Conservation (phyloP, 2,797 vertebrate species). For the Takifugu rubripes region DNA sequence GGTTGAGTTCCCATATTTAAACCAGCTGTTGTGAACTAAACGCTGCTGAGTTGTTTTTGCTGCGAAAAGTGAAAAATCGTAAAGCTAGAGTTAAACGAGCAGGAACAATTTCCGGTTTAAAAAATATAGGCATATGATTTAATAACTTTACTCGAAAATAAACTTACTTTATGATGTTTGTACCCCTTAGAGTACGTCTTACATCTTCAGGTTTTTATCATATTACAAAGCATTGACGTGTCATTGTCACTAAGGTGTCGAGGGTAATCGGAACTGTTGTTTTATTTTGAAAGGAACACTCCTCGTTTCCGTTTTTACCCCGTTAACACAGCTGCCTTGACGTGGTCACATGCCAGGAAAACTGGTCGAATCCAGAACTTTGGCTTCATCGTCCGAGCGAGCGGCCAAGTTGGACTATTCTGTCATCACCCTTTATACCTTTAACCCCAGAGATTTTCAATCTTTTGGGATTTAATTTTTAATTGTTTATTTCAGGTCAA, state of each 20-base stretch:
- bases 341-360: constrained; percentile 3
- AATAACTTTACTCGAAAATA: too few species aligned
- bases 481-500: background rate
- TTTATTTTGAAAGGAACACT: constrained; percentile 25
- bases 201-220: background rate
- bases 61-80: background rate
- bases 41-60: constrained; percentile 13
- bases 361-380: constrained; percentile 30
- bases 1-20: too few species aligned
- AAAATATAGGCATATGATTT: too few species aligned
- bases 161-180: too few species aligned
- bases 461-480: too few species aligned
- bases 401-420: background rate
- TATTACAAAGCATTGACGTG: background rate
- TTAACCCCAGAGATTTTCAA: background rate
- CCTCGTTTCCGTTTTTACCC: background rate
- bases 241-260: accelerated
- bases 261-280: accelerated
- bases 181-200: background rate
- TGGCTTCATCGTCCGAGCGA: background rate
- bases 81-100: background rate
- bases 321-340: background rate
- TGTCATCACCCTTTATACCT: background rate
- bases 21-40: too few species aligned
- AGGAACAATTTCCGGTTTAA: background rate